Conservation (phyloP, 2,888 invertebrate genomes). For the Hecatera dysodea region DNA sequence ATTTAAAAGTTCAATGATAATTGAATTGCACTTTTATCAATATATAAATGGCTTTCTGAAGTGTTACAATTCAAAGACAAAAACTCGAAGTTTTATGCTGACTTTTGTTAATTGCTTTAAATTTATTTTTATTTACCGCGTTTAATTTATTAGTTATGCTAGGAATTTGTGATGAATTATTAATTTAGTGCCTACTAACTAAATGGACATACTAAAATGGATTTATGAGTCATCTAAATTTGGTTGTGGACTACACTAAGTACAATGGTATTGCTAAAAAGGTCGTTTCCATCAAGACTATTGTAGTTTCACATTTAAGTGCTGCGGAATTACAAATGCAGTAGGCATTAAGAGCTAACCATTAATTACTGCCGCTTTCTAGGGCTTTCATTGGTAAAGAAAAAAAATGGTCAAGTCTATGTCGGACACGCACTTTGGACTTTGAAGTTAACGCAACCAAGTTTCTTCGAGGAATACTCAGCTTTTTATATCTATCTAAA, state of each 20-base stretch:
- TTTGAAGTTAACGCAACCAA: background rate
- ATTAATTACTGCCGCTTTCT: conserved; percentile 53
- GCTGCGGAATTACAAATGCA: conserved; percentile 28
- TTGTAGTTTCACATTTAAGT: conserved; percentile 36
- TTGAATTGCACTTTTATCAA: conserved; percentile 56
- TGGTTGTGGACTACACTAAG: conserved; percentile 17
- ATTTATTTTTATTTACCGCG: conserved; percentile 46
- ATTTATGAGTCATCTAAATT: conserved; percentile 46
- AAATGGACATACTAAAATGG: conserved; percentile 47
- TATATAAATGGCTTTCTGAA: conserved; percentile 51
- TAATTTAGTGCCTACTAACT: conserved; percentile 29
- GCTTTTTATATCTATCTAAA: too few species aligned
- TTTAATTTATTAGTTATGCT: conserved; percentile 47
- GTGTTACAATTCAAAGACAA: conserved; percentile 54
- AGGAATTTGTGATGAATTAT: conserved; percentile 57
- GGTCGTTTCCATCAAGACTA: conserved; percentile 23
- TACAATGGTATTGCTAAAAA: conserved; percentile 25
- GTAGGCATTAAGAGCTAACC: conserved; percentile 16
- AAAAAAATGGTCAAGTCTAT: conserved; percentile 25
- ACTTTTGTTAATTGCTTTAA: conserved; percentile 50
- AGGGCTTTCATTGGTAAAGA: conserved; percentile 15
- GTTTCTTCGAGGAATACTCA: too few species aligned
- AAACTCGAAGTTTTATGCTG: conserved; percentile 24
- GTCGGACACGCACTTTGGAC: background rate
- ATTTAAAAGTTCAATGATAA: conserved; percentile 60